A percentile compares a stretch with the other conserved stretches of the same genome.
phyloP scores from a whole-genome alignment of 2,888 invertebrate species.

The Pseudolycoriella hygida region DNA sequence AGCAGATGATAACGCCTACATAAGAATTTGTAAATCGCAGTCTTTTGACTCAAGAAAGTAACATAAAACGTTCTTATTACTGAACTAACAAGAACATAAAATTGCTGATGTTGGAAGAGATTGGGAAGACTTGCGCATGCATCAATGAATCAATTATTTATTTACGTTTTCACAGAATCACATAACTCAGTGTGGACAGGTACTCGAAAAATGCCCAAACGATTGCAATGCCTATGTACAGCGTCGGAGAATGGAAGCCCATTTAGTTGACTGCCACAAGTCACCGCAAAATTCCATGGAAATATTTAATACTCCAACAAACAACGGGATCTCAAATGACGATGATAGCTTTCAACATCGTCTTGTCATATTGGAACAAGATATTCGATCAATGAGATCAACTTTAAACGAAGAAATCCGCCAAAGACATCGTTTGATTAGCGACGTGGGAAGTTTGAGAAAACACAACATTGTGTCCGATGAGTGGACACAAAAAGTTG shows the following conservation, averaged over 20 bases:
- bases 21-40: too few relatives aligned
- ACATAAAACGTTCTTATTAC: too few relatives aligned
- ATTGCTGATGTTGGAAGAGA: too few relatives aligned
- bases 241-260: constrained; percentile 40
- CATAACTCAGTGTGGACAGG: constrained; percentile 48
- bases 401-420: constrained; percentile 28
- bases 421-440: constrained; percentile 25
- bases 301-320: background rate
- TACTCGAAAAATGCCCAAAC: constrained; percentile 50
- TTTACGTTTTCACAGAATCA: constrained; percentile 39
- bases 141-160: too few relatives aligned
- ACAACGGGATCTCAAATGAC: background rate
- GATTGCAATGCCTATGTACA: constrained; percentile 53
- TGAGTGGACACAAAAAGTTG: constrained; percentile 23
- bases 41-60: too few relatives aligned
- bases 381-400: constrained; percentile 15
- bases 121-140: too few relatives aligned
- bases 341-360: background rate
- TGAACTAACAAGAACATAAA: too few relatives aligned
- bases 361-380: constrained; percentile 15
- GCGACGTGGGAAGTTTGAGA: constrained; percentile 26
- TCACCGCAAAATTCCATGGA: constrained; percentile 6
- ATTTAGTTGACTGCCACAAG: constrained; percentile 31
- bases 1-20: too few relatives aligned
- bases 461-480: constrained; percentile 27